phyloP scores from a whole-genome alignment of 2,113 vertebrate genomes.

The Amia ocellicauda region DNA sequence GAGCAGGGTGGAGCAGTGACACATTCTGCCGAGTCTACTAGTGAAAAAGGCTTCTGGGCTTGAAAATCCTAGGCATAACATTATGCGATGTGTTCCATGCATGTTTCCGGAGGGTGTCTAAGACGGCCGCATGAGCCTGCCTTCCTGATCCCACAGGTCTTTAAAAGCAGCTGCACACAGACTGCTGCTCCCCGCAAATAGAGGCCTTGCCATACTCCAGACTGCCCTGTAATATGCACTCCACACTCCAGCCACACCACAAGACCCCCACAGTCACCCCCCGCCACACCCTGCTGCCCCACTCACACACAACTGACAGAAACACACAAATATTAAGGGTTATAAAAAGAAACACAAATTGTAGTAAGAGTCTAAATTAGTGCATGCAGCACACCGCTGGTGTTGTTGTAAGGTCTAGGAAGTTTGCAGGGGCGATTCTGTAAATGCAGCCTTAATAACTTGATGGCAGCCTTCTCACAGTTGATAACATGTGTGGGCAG shows the following conservation, averaged over 20 bases:
- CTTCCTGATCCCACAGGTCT: no score
- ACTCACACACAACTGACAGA: constrained; percentile 38
- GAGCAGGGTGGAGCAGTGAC: no score
- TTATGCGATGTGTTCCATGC: no score
- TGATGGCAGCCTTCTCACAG: constrained; percentile 29
- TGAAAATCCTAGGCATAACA: no score
- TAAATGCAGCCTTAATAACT: constrained; percentile 44
- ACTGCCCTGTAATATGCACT: constrained; percentile 56
- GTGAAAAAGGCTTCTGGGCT: no score
- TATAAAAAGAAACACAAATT: constrained; percentile 49
- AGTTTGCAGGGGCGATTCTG: constrained; percentile 35
- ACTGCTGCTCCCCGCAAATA: constrained; percentile 54
- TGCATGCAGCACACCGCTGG: constrained; percentile 23
- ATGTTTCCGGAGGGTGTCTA: no score
- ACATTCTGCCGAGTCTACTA: no score
- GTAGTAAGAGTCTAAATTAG: constrained; percentile 43
- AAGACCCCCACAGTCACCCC: constrained; percentile 46
- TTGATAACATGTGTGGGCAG: constrained; percentile 33
- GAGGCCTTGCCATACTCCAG: constrained; percentile 16
- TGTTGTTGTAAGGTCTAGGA: constrained; percentile 60
- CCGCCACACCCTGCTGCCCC: constrained; percentile 51
- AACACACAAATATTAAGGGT: constrained; percentile 52
- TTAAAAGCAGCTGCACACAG: no score
- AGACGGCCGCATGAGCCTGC: no score
- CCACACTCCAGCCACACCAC: constrained; percentile 51